These are phyloP conservation scores for Opisthograptis luteolata DNA, from an alignment of 2,888 invertebrate species.

Conservation along the genomic window DNA sequence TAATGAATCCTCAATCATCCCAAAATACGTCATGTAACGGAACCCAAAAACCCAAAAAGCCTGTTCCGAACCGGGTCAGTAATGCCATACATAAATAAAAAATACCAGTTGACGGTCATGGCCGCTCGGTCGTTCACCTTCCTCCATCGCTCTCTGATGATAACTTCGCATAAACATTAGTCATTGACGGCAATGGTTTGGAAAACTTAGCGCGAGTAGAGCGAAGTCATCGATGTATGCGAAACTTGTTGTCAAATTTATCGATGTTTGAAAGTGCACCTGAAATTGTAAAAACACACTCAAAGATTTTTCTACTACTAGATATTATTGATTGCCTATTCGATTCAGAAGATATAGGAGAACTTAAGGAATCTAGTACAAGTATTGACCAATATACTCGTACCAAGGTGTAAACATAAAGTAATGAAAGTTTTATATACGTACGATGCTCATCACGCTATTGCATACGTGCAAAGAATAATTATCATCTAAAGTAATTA, in stretches of 20 bases:
- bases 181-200: conserved; percentile 17
- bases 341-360: too few species aligned
- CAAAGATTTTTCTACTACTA: too few species aligned
- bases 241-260: not conserved
- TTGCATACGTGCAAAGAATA: too few species aligned
- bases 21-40: conserved; percentile 33
- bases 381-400: too few species aligned
- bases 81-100: conserved; percentile 35
- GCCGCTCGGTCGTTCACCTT: conserved; percentile 53
- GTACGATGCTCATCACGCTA: too few species aligned
- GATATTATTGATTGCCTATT: too few species aligned
- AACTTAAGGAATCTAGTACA: too few species aligned
- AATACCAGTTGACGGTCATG: conserved; percentile 48
- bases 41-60: conserved; percentile 39
- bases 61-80: conserved; percentile 40
- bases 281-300: too few species aligned
- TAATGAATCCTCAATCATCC: conserved; percentile 20
- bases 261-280: conserved; percentile 5
- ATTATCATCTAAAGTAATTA: too few species aligned
- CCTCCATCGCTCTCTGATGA: conserved; percentile 23
- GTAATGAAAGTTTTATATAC: too few species aligned
- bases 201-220: not conserved
- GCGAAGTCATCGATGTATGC: conserved; percentile 15
- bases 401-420: too few species aligned
- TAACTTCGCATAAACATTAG: conserved; percentile 18